Percentiles rank a stretch among this genome's conserved stretches.
These are phyloP conservation scores for Poeciliopsis retropinna DNA, from an alignment of 2,113 vertebrate genomes.

Conservation along the genomic window DNA sequence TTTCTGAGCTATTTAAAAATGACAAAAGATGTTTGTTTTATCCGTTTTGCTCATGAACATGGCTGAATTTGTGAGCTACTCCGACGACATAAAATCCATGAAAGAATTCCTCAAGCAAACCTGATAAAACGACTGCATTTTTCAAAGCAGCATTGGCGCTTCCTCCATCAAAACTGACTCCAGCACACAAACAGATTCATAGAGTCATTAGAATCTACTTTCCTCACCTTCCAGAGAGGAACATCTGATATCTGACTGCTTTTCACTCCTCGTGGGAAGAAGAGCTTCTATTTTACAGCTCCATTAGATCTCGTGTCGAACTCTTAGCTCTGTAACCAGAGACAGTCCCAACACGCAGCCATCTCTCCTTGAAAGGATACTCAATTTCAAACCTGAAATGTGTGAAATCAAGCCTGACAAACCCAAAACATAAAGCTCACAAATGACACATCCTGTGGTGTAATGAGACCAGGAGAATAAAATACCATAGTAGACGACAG, in stretches of 20 bases:
- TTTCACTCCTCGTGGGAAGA: slow-evolving; percentile 35
- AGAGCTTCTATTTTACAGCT: slow-evolving; percentile 45
- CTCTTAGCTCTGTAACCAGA: slow-evolving; percentile 35
- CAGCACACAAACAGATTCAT: neutral
- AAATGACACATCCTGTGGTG: slow-evolving; percentile 33
- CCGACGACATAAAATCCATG: too few species aligned
- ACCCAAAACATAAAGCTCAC: slow-evolving; percentile 35
- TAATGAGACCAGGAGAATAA: slow-evolving; percentile 21
- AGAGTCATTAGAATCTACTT: slow-evolving; percentile 40
- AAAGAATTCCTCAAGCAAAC: too few species aligned
- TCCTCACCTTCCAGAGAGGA: slow-evolving; percentile 18
- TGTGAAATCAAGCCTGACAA: slow-evolving; percentile 42
- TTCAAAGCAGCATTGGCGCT: too few species aligned
- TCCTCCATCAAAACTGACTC: too few species aligned
- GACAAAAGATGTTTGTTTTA: too few species aligned
- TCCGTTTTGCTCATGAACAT: too few species aligned
- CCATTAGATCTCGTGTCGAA: slow-evolving; percentile 55
- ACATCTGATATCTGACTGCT: slow-evolving; percentile 36
- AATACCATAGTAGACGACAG: neutral
- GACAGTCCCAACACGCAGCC: slow-evolving; percentile 25
- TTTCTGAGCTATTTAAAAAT: too few species aligned
- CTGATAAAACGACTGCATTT: too few species aligned
- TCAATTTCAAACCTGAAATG: too few species aligned
- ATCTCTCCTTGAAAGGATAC: slow-evolving; percentile 4
- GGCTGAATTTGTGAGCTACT: too few species aligned